Percentiles rank a stretch among this genome's conserved stretches.
These are phyloP conservation scores for Leptopilina drosophilae DNA, from an alignment of 2,888 invertebrate genomes.

Conservation along the genomic window DNA sequence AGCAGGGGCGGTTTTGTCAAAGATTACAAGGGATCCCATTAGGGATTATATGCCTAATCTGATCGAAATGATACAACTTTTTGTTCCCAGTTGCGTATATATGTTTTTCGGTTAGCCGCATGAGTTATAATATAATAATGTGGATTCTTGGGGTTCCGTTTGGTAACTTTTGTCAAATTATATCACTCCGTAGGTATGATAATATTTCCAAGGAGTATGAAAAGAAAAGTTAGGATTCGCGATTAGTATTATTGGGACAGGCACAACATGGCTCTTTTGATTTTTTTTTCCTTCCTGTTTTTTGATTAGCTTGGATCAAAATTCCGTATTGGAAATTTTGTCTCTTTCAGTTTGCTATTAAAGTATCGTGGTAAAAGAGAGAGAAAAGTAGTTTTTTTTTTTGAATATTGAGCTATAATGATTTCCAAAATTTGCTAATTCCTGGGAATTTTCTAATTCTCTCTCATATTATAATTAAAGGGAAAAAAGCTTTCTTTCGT, in stretches of 20 bases:
- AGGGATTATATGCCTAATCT: background rate
- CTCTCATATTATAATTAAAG: too few relatives aligned
- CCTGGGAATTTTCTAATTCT: too few relatives aligned
- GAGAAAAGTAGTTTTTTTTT: too few relatives aligned
- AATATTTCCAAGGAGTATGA: background rate
- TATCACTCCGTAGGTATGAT: background rate
- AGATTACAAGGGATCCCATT: background rate
- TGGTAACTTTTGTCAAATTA: background rate
- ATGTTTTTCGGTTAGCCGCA: too few relatives aligned
- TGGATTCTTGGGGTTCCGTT: too few relatives aligned
- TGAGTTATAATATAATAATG: too few relatives aligned
- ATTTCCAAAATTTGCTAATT: too few relatives aligned
- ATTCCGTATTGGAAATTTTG: background rate
- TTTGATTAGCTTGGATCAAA: background rate
- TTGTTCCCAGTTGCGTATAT: too few relatives aligned
- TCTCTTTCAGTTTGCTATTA: too few relatives aligned
- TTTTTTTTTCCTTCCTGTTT: background rate
- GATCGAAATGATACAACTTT: background rate
- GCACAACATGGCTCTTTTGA: background rate
- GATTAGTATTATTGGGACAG: background rate
- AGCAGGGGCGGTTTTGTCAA: background rate
- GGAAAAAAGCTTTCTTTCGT: too few relatives aligned
- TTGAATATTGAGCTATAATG: too few relatives aligned
- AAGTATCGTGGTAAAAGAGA: too few relatives aligned
- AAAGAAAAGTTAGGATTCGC: background rate